Base-by-base conservation (phyloP, 1,140 invertebrate species). In the Drosophila rhopaloa region DNA sequence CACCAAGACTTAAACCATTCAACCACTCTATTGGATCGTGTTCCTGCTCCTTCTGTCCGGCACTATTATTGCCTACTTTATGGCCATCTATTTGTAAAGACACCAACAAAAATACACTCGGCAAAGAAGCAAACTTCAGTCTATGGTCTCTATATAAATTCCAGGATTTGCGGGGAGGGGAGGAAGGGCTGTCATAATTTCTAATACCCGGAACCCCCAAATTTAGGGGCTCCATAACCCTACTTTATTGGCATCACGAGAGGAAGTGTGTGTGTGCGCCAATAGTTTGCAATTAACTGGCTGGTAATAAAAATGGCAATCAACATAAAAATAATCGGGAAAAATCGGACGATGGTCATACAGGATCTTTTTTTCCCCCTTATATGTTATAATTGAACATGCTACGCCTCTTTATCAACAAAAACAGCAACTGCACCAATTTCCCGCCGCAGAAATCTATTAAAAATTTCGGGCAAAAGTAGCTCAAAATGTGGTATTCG, bases 251-350 rank as follows among this genome's bases (percentile, higher is more conserved):
- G 54, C 72, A 79, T 62, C 77, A 48, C 55, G 32, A 50, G 24
- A 24, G 44, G 8, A 43, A 32, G 24, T 24, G 47, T 53, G 47
- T n/a, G 60, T 24, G 57, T 24, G 37, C 6, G 32, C 84, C 83
- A 88, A 88, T 88, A 88, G 83, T 88, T 88, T 80, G 83, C 84
- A 88, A 89, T 88, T 88, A 88, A 73, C 80, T 51, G 37, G 24
- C 46, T 10, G 41, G 35, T 60, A 51, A 83, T 88, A 83, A 77
- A 88, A 89, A 57, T 24, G 56, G 61, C 80, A 77, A 89, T 89
- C 80, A 89, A 58, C 83, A 88, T 88, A 71, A 80, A 83, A 83
- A 73, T 88, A 86, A 86, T 86, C 82, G 82, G 73, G 79, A 57
- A 48, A 76, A 83, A 84, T 58, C 59, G 51, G 37, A 41, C 19